Percentiles rank a stretch among this genome's conserved stretches.
Evolutionary conservation across 1,140 invertebrate genomes (phyloP).

Genomic region (Diachasmimorpha longicaudata): DNA sequence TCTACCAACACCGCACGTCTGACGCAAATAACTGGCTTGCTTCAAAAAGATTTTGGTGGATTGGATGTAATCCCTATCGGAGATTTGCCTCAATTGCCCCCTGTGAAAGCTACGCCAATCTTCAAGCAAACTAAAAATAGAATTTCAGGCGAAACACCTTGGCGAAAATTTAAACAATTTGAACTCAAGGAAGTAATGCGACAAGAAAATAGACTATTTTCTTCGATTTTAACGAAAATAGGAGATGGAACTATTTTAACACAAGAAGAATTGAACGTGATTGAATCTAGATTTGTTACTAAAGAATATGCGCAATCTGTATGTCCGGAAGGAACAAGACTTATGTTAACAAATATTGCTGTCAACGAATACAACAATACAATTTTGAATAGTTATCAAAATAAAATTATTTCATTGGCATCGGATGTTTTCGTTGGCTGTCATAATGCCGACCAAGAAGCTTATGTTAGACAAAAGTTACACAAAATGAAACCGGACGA

Average conservation of each 20-base stretch:
- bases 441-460: conserved; percentile 33
- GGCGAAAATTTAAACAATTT: conserved; percentile 41
- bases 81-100: conserved; percentile 33
- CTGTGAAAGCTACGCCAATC: conserved; percentile 34
- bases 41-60: conserved; percentile 34
- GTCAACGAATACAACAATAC: conserved; percentile 31
- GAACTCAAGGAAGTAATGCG: conserved; percentile 42
- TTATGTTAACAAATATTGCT: conserved; percentile 31
- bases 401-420: conserved; percentile 38
- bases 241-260: conserved; percentile 33
- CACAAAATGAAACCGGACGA: conserved; percentile 46
- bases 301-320: conserved; percentile 26
- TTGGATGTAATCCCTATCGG: conserved; percentile 34
- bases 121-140: conserved; percentile 35
- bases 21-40: conserved; percentile 42
- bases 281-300: conserved; percentile 32
- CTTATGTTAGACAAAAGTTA: conserved; percentile 40
- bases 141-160: conserved; percentile 38
- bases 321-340: conserved; percentile 34
- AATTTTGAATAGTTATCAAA: conserved; percentile 33
- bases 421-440: conserved; percentile 28
- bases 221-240: conserved; percentile 41
- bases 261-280: conserved; percentile 20
- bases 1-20: no score
- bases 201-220: conserved; percentile 41